phyloP scores from a whole-genome alignment of 2,113 vertebrate genomes.

The mouse (Mus musculus) region DNA sequence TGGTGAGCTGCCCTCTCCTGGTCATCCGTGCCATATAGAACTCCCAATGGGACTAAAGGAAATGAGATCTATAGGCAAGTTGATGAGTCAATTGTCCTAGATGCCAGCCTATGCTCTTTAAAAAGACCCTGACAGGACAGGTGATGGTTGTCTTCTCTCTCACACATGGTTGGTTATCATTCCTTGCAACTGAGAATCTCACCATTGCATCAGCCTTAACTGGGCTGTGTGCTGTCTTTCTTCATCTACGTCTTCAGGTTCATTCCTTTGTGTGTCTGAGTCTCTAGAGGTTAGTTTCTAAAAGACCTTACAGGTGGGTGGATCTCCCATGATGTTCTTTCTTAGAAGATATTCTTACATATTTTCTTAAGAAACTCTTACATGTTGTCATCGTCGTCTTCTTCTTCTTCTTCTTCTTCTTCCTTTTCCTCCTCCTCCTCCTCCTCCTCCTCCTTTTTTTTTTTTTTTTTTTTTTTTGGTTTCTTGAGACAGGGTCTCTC shows the following conservation, averaged over 20 bases:
- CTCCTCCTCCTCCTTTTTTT: too few species aligned
- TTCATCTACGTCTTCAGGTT: slow-evolving; percentile 36
- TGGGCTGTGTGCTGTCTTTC: background rate
- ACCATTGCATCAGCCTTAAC: slow-evolving; percentile 28
- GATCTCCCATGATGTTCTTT: slow-evolving; percentile 50
- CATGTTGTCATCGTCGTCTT: background rate
- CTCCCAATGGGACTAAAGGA: slow-evolving; percentile 62
- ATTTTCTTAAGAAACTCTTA: slow-evolving; percentile 21
- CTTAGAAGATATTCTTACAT: slow-evolving; percentile 15
- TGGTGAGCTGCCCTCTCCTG: slow-evolving; percentile 84
- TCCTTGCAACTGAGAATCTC: slow-evolving; percentile 21
- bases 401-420: too few species aligned
- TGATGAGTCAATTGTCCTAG: slow-evolving; percentile 47
- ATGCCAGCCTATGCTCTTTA: slow-evolving; percentile 16
- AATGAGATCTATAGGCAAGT: slow-evolving; percentile 48
- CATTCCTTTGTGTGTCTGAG: background rate
- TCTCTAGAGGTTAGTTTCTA: background rate
- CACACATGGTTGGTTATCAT: background rate
- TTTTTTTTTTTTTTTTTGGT: too few species aligned
- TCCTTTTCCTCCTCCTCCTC: too few species aligned
- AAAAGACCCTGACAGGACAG: slow-evolving; percentile 47
- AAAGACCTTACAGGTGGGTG: slow-evolving; percentile 26
- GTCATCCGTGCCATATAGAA: slow-evolving; percentile 71
- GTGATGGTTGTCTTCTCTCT: slow-evolving; percentile 23
- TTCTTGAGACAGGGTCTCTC: too few species aligned